Percentiles rank a stretch among this genome's conserved stretches.
Evolutionary conservation across 1,140 invertebrate genomes (phyloP).

Genomic region (Drosophila arawakana): DNA sequence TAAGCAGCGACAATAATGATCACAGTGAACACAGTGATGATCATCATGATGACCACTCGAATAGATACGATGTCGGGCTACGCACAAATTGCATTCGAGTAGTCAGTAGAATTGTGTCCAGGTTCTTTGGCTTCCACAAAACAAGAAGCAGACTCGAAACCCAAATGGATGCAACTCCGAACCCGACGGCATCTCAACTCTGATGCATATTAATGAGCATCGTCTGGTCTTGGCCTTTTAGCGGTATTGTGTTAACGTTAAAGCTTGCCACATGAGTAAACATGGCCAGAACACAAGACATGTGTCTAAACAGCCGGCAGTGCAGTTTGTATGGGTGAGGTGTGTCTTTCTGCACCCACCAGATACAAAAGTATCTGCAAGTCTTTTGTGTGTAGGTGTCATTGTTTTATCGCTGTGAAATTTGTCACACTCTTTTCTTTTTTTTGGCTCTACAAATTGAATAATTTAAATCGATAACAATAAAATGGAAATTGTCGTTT

Average conservation of each 20-base stretch:
- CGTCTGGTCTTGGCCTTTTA: constrained; percentile 33
- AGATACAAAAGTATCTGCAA: not conserved
- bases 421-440: constrained; percentile 4
- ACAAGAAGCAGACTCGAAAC: constrained; percentile 8
- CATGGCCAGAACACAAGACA: constrained; percentile 33
- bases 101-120: constrained; percentile 39
- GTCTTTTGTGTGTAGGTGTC: constrained; percentile 29
- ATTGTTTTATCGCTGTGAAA: constrained; percentile 13
- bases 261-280: constrained; percentile 59
- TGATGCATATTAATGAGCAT: constrained; percentile 72
- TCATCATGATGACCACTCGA: constrained; percentile 47
- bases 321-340: not conserved
- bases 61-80: not conserved
- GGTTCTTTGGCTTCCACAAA: constrained; percentile 62
- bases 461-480: constrained; percentile 40
- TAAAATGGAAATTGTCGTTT: constrained; percentile 24
- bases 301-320: constrained; percentile 2
- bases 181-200: constrained; percentile 10
- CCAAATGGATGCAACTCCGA: constrained; percentile 23
- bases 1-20: constrained; percentile 31
- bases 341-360: not conserved
- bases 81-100: constrained; percentile 37
- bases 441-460: constrained; percentile 29
- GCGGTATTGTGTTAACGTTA: constrained; percentile 47
- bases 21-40: constrained; percentile 6